Evolutionary conservation across 2,797 vertebrate genomes (phyloP).

Genomic region (Epinephelus malabaricus): DNA sequence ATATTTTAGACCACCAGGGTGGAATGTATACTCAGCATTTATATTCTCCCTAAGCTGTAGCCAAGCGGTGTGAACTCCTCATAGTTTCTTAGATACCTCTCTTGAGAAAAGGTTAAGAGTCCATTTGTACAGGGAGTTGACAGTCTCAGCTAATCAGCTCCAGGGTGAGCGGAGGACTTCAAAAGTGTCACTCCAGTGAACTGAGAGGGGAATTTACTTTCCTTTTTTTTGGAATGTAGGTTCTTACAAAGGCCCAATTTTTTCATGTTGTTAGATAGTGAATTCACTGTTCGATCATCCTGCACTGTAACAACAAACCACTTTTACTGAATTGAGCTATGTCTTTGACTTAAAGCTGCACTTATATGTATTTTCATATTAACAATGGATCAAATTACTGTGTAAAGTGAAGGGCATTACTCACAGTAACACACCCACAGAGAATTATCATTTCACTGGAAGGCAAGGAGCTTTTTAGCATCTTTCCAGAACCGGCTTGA

Average conservation of each 20-base stretch:
- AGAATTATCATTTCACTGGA: too few relatives aligned
- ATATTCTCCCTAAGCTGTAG: slow-evolving; percentile 21
- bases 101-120: slow-evolving; percentile 10
- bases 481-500: too few relatives aligned
- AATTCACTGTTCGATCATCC: slow-evolving; percentile 3
- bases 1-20: slow-evolving; percentile 48
- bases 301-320: background rate
- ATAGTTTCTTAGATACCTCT: slow-evolving; percentile 2
- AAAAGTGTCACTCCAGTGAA: background rate
- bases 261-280: background rate
- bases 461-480: too few relatives aligned
- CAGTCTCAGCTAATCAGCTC: slow-evolving; percentile 9
- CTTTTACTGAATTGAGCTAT: background rate
- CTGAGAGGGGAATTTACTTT: background rate
- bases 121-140: slow-evolving; percentile 20
- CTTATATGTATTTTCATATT: background rate
- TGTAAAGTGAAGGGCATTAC: background rate
- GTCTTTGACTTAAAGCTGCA: slow-evolving; percentile 1
- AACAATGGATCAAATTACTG: background rate
- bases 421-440: too few relatives aligned
- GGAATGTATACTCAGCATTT: slow-evolving; percentile 32
- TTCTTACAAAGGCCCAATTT: background rate
- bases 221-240: background rate
- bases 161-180: background rate
- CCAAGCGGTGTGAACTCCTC: background rate